These are phyloP conservation scores for Sylvietta virens DNA, from an alignment of 2,113 vertebrate genomes.

Conservation along the genomic window DNA sequence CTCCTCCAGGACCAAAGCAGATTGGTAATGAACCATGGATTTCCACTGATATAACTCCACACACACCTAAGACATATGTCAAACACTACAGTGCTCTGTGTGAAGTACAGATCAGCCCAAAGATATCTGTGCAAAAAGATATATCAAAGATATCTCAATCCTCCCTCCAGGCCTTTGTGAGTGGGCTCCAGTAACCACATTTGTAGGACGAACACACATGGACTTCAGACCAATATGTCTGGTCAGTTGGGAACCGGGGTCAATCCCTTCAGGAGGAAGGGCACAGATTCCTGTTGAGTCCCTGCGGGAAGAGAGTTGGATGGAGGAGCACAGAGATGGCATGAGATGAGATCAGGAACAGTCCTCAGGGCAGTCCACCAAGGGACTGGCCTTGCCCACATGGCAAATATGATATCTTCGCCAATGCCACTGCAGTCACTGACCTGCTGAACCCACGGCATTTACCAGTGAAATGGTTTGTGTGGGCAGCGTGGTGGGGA, in stretches of 20 bases:
- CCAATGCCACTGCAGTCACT: rapidly evolving
- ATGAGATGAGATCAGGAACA: not conserved
- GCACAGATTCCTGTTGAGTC: not conserved
- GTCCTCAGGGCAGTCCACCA: not conserved
- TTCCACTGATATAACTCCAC: not conserved
- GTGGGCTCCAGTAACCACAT: not conserved
- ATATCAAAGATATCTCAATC: no score
- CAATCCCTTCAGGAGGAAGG: not conserved
- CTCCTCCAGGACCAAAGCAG: not conserved
- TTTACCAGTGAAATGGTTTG: not conserved
- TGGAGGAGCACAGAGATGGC: not conserved
- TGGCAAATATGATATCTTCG: rapidly evolving
- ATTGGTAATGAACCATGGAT: not conserved
- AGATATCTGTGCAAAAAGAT: not conserved
- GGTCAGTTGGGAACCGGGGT: not conserved
- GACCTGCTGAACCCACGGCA: rapidly evolving
- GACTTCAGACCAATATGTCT: not conserved
- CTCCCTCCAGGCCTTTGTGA: not conserved
- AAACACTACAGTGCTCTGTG: not conserved
- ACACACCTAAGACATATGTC: not conserved
- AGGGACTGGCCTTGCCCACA: not conserved
- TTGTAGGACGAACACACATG: not conserved
- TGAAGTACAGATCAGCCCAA: not conserved
- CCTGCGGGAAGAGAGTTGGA: not conserved
- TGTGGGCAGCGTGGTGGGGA: not conserved